Base-by-base conservation (phyloP, 2,888 invertebrate genomes). In the Tinea pellionella region DNA sequence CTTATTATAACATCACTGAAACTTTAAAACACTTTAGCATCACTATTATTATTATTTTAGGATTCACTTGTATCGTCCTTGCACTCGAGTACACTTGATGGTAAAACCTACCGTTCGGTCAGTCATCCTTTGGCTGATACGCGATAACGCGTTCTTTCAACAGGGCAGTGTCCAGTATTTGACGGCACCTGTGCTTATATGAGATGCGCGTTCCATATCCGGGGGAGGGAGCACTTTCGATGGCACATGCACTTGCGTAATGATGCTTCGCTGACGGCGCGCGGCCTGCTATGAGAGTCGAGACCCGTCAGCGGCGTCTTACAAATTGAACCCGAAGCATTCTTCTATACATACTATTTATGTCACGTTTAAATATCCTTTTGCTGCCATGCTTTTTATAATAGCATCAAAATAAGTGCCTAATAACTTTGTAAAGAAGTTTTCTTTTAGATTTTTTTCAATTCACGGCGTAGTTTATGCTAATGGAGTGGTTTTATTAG, bases 101-200 rank as follows among this genome's bases (percentile, higher is more conserved):
- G 9, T 24, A 24, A 62, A 68, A 85, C 87, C 77, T 86, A 87
- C 87, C 87, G 68, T 82, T 79, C 78, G 82, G 64, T 81, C 74
- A 78, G 81, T 82, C 86, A 87, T 87, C 75, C 76, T 82, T 57
- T 77, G 68, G 68, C 65, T 29, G 59, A 72, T 73, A 69, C 73
- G 71, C 72, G 73, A 71, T 72, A 72, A 73, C 71, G 74, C 75
- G 75, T 13, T 77, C 71, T 70, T 71, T 72, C 75, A 75, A 72
- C 73, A 73, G 74, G 75, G 79, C 78, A 79, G 77, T 87, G 86
- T 85, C 82, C 80, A 84, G 77, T 70, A 69, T 68, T 72, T 74
- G 80, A 73, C 75, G 74, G 73, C 78, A 80, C 81, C 80, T 75
- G 82, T 78, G 86, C 79, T 83, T 87, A 86, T 87, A 87, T 84